phyloP scores from a whole-genome alignment of 2,797 vertebrate genomes.

The Limnodromus scolopaceus region DNA sequence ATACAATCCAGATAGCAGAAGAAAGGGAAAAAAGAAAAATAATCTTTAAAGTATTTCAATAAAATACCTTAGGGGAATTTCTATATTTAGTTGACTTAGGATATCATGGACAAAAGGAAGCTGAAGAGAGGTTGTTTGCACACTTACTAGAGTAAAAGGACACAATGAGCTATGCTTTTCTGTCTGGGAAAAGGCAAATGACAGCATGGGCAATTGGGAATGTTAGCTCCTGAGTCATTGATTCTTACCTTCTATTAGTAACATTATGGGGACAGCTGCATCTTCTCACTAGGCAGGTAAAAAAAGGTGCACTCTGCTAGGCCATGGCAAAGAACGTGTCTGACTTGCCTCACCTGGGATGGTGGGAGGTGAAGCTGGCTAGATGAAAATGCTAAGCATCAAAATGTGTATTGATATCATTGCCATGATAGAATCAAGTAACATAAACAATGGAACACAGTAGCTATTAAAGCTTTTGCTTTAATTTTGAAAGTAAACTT shows the following conservation, averaged over 20 bases:
- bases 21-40: not conserved
- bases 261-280: not conserved
- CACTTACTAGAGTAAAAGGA: not conserved
- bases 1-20: not conserved
- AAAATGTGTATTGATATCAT: not conserved
- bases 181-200: not conserved
- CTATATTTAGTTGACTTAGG: not conserved
- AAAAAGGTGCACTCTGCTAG: accelerated
- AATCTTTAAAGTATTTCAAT: not conserved
- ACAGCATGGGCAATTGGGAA: not conserved
- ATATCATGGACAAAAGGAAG: not conserved
- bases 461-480: not conserved
- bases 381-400: not conserved
- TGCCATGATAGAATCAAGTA: not conserved
- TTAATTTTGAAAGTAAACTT: not conserved
- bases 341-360: not conserved
- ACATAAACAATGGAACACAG: not conserved
- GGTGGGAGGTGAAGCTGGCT: not conserved
- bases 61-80: not conserved
- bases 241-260: not conserved
- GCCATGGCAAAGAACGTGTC: accelerated
- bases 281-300: not conserved
- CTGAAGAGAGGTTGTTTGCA: not conserved
- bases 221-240: accelerated
- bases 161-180: not conserved